Evolutionary conservation across 2,888 invertebrate genomes (phyloP).

Genomic region (Pachycephus smyrnensis): DNA sequence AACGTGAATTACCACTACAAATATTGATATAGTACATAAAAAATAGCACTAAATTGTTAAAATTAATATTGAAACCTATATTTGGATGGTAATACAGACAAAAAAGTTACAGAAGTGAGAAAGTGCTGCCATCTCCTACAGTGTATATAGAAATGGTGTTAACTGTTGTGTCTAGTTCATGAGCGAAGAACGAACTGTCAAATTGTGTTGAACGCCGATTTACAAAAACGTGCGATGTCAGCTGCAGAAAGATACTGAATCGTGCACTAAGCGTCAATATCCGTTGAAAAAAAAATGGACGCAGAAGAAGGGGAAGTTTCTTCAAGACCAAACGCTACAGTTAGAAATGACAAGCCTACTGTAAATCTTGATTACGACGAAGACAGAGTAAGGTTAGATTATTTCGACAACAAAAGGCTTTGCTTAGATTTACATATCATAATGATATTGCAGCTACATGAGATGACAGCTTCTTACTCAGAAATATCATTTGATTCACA

Average conservation of each 20-base stretch:
- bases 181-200: background rate
- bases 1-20: background rate
- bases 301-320: slow-evolving; percentile 32
- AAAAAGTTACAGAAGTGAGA: background rate
- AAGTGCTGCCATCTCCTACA: background rate
- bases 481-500: slow-evolving; percentile 83
- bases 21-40: background rate
- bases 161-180: background rate
- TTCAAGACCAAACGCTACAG: slow-evolving; percentile 21
- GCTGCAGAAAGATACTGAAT: background rate
- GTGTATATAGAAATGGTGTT: background rate
- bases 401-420: slow-evolving; percentile 21
- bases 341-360: background rate
- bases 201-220: background rate
- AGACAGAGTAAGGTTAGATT: slow-evolving; percentile 61
- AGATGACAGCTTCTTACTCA: slow-evolving; percentile 84
- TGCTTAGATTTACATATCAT: slow-evolving; percentile 12
- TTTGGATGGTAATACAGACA: background rate
- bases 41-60: background rate
- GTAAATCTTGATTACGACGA: slow-evolving; percentile 52
- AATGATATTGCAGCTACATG: slow-evolving; percentile 52
- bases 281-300: slow-evolving; percentile 29
- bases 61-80: background rate
- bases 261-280: background rate
- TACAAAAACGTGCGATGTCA: background rate